phyloP scores from a whole-genome alignment of 2,888 invertebrate species.

The Nemotelus nigrinus region DNA sequence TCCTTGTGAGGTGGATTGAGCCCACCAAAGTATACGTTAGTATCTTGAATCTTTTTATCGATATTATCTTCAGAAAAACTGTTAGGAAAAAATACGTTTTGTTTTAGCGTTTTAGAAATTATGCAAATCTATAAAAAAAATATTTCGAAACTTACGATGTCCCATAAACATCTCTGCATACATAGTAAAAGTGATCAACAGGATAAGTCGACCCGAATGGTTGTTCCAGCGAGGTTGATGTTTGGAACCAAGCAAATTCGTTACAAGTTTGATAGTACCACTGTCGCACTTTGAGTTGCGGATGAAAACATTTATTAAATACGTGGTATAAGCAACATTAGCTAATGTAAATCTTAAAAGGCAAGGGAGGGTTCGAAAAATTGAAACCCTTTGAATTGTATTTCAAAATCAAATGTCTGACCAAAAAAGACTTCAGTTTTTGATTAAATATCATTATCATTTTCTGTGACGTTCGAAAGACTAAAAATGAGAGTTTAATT shows the following conservation, averaged over 20 bases:
- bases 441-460: too few species aligned
- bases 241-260: constrained; percentile 87
- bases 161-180: constrained; percentile 59
- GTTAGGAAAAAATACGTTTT: neutral
- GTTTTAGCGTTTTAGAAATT: neutral
- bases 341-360: too few species aligned
- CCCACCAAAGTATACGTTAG: constrained; percentile 67
- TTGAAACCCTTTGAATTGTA: too few species aligned
- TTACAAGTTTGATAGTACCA: constrained; percentile 89
- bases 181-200: constrained; percentile 55
- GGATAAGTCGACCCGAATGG: constrained; percentile 67
- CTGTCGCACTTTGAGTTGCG: constrained; percentile 68
- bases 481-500: too few species aligned
- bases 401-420: too few species aligned
- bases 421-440: too few species aligned
- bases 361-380: too few species aligned
- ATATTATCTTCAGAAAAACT: constrained; percentile 47
- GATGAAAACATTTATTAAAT: neutral
- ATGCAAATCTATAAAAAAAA: neutral
- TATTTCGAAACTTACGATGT: neutral
- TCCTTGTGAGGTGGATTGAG: constrained; percentile 64
- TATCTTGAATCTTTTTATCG: constrained; percentile 56
- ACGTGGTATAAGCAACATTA: neutral
- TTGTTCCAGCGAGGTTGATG: constrained; percentile 70
- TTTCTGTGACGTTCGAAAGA: too few species aligned